phyloP scores from a whole-genome alignment of 2,888 invertebrate species.

The Orthosia incerta region DNA sequence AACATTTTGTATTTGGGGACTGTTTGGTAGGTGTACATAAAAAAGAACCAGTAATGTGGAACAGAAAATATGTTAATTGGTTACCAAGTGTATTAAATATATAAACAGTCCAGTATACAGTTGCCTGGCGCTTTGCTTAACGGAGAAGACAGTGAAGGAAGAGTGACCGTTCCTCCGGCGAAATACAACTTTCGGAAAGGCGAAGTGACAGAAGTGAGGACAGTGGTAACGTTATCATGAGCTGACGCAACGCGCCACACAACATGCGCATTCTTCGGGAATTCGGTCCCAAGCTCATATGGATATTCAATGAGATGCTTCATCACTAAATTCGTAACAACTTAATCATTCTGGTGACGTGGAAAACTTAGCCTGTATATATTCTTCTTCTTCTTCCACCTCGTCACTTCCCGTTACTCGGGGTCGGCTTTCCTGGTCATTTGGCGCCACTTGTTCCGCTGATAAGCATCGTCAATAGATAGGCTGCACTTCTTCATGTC shows the following conservation, averaged over 20 bases:
- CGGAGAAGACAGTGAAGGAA: conserved; percentile 43
- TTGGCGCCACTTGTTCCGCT: too few relatives aligned
- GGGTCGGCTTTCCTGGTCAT: too few relatives aligned
- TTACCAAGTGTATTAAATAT: conserved; percentile 74
- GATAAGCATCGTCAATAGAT: too few relatives aligned
- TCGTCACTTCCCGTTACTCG: too few relatives aligned
- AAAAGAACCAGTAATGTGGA: conserved; percentile 70
- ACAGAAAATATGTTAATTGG: conserved; percentile 80
- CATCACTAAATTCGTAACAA: conserved; percentile 1
- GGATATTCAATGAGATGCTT: conserved; percentile 7
- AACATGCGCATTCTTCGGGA: conserved; percentile 66
- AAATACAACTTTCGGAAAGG: conserved; percentile 39
- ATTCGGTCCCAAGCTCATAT: conserved; percentile 53
- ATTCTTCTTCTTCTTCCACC: too few relatives aligned
- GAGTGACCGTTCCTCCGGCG: conserved; percentile 15
- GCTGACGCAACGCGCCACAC: conserved; percentile 63
- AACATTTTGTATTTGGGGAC: neutral
- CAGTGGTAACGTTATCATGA: conserved; percentile 11
- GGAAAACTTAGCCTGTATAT: too few relatives aligned
- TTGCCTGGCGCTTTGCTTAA: conserved; percentile 69
- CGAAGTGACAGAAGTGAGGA: conserved; percentile 11
- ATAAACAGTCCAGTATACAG: conserved; percentile 70
- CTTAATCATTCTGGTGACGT: neutral
- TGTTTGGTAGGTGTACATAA: neutral
- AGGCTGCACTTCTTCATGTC: too few relatives aligned